Evolutionary conservation across 2,888 invertebrate genomes (phyloP), one percentile per base, ranked within the genome.

Genomic region (Formica aserva): DNA sequence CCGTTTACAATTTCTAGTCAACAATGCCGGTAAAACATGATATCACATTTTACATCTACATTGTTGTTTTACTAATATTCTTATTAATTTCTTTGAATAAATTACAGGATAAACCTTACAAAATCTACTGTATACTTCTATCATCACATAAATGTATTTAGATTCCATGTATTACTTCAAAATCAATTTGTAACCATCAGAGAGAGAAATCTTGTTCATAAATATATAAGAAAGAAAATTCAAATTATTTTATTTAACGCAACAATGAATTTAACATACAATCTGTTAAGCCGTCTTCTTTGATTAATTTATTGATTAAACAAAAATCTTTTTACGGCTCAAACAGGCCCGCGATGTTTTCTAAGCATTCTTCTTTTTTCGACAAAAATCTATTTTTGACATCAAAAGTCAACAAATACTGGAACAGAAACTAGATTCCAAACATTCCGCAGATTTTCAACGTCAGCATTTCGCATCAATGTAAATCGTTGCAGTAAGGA

Each of bases 381-480:
- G 15, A 26, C 26, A 4, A 13, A 66, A 18, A 29, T 9, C 55
- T 38, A 45, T 67, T 22, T n/a, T 9, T n/a, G 22, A 35, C 18
- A 26, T n/a, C n/a, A n/a, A 57, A 66, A 26, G 41, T 66, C 41
- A 55, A 77, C 29, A 77, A 77, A 77, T 55, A 66, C 4, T 29
- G 15, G 5, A 13, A n/a, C 55, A 29, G 11, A 55, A 26, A 55
- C 11, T 18, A 48, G 6, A 48, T 26, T 22, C 8, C 18, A 26
- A 65, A 55, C 29, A 32, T 69, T 45, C 8, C 8, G n/a, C n/a
- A 18, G 13, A 60, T 45, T 78, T 45, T 18, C 13, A 11, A 11
- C 45, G 45, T 45, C 67, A 48, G 69, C 52, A 60, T 15, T 52
- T 63, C 3, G 41, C 29, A 32, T 45, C 15, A 9, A 41, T 9